Conservation (phyloP, 1,140 invertebrate genomes). For the Heliconius hewitsoni region DNA sequence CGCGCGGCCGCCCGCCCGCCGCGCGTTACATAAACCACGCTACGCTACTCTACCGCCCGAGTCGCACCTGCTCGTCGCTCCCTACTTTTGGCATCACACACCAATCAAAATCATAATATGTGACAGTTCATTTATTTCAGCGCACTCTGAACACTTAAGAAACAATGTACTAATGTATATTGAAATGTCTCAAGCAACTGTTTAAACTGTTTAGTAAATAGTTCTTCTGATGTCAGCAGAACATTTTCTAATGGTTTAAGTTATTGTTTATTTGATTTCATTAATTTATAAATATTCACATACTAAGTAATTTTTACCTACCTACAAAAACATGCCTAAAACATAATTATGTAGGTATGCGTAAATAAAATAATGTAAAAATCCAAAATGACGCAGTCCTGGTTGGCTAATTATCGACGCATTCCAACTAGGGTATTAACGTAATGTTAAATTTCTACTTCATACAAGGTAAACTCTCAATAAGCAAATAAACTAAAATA, state of each 20-base stretch:
- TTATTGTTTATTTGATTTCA: not conserved
- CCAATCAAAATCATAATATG: constrained; percentile 70
- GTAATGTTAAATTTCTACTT: no score
- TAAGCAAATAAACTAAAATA: not conserved
- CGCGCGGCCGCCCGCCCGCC: not conserved
- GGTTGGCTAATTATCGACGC: no score
- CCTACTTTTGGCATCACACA: constrained; percentile 68
- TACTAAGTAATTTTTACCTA: not conserved
- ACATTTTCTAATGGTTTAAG: not conserved
- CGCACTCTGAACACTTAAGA: constrained; percentile 46
- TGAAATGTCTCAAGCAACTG: not conserved
- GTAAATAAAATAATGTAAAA: no score
- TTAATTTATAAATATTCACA: not conserved
- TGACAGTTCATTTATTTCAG: constrained; percentile 54
- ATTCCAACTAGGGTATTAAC: no score
- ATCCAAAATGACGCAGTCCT: no score
- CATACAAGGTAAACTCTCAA: not conserved
- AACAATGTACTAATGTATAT: not conserved
- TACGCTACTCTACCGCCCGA: not conserved
- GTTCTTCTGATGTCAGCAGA: not conserved
- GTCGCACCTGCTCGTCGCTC: constrained; percentile 70
- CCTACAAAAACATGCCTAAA: no score
- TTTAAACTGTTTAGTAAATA: not conserved
- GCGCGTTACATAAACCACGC: not conserved
- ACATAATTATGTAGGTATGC: no score